These are phyloP conservation scores for Tapirus indicus DNA, from an alignment of 2,797 vertebrate species.

Conservation along the genomic window DNA sequence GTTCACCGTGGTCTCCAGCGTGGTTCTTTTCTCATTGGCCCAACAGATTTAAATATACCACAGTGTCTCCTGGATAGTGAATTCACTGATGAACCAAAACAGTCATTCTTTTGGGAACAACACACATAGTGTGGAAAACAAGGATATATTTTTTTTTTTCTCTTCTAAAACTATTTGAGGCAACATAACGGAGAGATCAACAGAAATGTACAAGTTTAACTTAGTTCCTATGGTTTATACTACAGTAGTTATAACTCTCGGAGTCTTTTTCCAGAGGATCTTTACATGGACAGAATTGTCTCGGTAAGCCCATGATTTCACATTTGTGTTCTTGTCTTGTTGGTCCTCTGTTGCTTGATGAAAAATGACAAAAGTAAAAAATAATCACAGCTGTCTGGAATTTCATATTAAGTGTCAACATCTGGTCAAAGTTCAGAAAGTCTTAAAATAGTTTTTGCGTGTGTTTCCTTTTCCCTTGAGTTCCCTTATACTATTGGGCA, in stretches of 20 bases:
- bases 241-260: slow-evolving; percentile 99
- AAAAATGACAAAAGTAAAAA: slow-evolving; percentile 98
- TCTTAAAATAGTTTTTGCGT: slow-evolving; percentile 94
- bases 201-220: slow-evolving; percentile 99
- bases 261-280: slow-evolving; percentile 93
- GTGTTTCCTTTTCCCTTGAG: slow-evolving; percentile 92
- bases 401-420: slow-evolving; percentile 96
- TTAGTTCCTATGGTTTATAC: slow-evolving; percentile 99
- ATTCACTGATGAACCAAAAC: slow-evolving; percentile 96
- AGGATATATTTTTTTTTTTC: slow-evolving; percentile 93
- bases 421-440: slow-evolving; percentile 98
- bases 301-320: slow-evolving; percentile 98
- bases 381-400: slow-evolving; percentile 99
- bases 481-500: slow-evolving; percentile 96
- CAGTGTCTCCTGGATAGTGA: slow-evolving; percentile 92
- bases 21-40: slow-evolving; percentile 92
- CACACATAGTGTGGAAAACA: slow-evolving; percentile 99
- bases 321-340: slow-evolving; percentile 95
- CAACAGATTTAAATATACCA: slow-evolving; percentile 92
- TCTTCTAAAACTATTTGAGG: slow-evolving; percentile 99
- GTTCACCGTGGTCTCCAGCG: slow-evolving; percentile 90
- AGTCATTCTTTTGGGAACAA: slow-evolving; percentile 98
- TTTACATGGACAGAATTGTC: slow-evolving; percentile 91
- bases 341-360: slow-evolving; percentile 94
- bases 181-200: slow-evolving; percentile 98